These are phyloP conservation scores for Hemicentrotus pulcherrimus DNA, from an alignment of 35 echinoderm and acorn worm species.

Conservation along the genomic window DNA sequence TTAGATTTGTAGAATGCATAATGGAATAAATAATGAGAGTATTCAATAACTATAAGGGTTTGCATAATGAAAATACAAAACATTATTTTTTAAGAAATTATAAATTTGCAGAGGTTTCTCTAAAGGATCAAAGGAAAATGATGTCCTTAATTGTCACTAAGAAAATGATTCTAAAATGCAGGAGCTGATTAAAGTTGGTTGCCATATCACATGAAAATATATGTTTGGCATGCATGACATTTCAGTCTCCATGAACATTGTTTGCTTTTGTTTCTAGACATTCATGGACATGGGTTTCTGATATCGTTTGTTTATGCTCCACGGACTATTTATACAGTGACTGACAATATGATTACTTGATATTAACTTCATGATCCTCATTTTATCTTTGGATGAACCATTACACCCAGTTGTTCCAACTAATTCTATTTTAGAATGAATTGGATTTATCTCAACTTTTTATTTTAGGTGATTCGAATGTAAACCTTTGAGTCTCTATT, in stretches of 20 bases:
- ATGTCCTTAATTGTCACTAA: neutral
- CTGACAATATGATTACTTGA: neutral
- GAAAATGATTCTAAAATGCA: neutral
- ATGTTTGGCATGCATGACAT: neutral
- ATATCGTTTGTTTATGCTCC: neutral
- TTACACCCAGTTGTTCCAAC: neutral
- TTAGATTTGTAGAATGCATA: too few species aligned
- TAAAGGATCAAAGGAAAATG: too few species aligned
- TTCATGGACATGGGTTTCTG: neutral
- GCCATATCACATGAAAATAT: neutral
- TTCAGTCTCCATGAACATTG: neutral
- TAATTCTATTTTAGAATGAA: neutral
- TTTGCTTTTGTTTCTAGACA: neutral
- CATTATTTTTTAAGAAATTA: too few species aligned
- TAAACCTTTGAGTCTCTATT: neutral
- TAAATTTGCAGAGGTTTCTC: too few species aligned
- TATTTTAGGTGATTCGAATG: neutral
- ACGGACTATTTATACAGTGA: neutral
- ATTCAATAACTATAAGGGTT: too few species aligned
- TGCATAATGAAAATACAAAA: too few species aligned
- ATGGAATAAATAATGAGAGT: too few species aligned
- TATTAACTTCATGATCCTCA: neutral
- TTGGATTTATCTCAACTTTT: neutral
- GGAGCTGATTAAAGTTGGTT: too few species aligned
- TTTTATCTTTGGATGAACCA: neutral